Percentiles rank a stretch among this genome's conserved stretches.
These are phyloP conservation scores for Stichopus chloronotus DNA, from an alignment of 35 echinoderm and acorn worm genomes.

Conservation along the genomic window DNA sequence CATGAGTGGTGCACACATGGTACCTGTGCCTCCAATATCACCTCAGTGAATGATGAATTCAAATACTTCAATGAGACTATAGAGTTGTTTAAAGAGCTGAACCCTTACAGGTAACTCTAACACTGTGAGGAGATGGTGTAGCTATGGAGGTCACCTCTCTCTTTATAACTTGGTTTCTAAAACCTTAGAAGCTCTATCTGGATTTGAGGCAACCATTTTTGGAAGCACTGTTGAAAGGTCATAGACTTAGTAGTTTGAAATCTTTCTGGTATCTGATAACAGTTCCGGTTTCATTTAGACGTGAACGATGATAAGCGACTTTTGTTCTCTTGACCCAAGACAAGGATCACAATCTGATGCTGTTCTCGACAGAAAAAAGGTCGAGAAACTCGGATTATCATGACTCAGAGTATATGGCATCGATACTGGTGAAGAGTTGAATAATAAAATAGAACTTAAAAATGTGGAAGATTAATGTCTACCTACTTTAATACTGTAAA, in stretches of 20 bases:
- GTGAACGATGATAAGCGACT: neutral
- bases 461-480: too few species aligned
- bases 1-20: slow-evolving; percentile 54
- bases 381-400: too few species aligned
- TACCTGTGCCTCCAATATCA: slow-evolving; percentile 9
- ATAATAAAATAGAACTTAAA: too few species aligned
- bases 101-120: slow-evolving; percentile 39
- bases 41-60: neutral
- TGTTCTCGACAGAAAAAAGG: too few species aligned
- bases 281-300: neutral
- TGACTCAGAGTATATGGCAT: too few species aligned
- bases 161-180: neutral
- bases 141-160: neutral
- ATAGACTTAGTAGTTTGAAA: neutral
- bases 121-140: neutral
- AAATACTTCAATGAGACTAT: slow-evolving; percentile 28
- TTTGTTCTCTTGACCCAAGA: too few species aligned
- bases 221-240: neutral
- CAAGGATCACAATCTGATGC: too few species aligned
- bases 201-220: neutral
- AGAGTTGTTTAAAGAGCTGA: slow-evolving; percentile 6
- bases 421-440: too few species aligned
- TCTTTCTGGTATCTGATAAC: neutral
- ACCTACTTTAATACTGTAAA: too few species aligned
- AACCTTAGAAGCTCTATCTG: too few species aligned